Base-by-base conservation (phyloP, 2,888 invertebrate species). In the Eucera pruinosa region DNA sequence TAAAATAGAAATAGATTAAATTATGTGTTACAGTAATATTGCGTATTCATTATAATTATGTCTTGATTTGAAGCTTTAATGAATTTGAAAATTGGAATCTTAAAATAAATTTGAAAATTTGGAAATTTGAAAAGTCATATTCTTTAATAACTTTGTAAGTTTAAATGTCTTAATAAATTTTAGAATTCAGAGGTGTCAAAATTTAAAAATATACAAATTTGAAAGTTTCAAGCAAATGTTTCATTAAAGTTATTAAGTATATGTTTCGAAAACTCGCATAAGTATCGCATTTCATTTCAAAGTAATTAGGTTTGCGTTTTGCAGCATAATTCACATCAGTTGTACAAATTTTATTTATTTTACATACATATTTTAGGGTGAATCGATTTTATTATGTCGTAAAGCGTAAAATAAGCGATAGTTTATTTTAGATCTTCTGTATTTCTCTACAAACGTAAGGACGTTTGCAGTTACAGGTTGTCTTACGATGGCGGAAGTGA, bases 401-500 rank as follows among this genome's bases (percentile, higher is more conserved):
- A 20, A 11, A 36, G 36, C 13, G 9, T 20, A 25, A 15, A 48
- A 20, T 52, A 33, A 18, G 2, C 33, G n/a, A 2, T 2, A 36
- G 11, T 0, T 18, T 27, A 43, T 27, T 27, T 50, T n/a, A 15
- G n/a, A 36, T 30, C 27, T 4, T 2, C 23, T 23, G 27, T 25
- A 4, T 36, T 33, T 36, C 9, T 2, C 3, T 11, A 55, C 3
- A 9, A 33, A 30, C 20, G 6, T 11, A 0, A 4, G 0, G 15
- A 20, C 7, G 23, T 52, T 23, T 11, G 18, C 13, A n/a, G 30
- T 67, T 67, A 2, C 39, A 71, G 54, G 20, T 52, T 25, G 52
- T 33, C 25, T 20, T 9, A 64, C 2, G 33, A 77, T 71, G 80
- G 58, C 72, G 18, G 60, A 71, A 36, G 74, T 82, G 30, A 82